Evolutionary conservation across 1,140 invertebrate species (phyloP).

Genomic region (Brachionus rubens): DNA sequence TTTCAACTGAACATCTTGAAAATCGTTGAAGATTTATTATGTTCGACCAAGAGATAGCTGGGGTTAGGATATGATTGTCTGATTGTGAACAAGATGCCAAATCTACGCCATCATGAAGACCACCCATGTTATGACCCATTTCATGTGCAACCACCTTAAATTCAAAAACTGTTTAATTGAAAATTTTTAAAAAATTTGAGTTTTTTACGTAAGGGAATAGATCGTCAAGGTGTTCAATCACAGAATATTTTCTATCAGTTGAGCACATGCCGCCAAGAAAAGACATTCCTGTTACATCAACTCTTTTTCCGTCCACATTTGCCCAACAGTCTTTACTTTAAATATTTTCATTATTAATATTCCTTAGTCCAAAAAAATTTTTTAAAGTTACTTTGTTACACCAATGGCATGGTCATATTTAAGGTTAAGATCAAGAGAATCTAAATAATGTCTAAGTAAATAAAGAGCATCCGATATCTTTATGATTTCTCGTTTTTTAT

Average conservation of each 20-base stretch:
- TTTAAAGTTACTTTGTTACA: neutral
- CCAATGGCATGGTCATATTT: conserved; percentile 7
- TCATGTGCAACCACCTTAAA: conserved; percentile 1
- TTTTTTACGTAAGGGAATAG: neutral
- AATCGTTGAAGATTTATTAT: conserved; percentile 5
- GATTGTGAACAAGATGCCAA: neutral
- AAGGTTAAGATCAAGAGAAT: neutral
- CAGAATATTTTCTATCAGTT: too few species aligned
- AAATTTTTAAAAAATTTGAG: neutral
- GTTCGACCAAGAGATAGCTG: neutral
- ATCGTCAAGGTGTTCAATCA: neutral
- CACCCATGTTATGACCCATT: conserved; percentile 13
- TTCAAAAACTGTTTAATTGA: too few species aligned
- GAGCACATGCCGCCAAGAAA: too few species aligned
- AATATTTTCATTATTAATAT: neutral
- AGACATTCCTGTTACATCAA: too few species aligned
- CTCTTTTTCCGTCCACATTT: neutral
- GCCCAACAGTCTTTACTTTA: neutral
- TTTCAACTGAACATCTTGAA: neutral
- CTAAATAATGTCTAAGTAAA: too few species aligned
- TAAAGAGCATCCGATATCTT: too few species aligned
- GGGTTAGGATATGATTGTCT: neutral
- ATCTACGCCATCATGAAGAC: neutral
- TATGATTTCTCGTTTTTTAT: too few species aligned
- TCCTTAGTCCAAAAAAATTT: neutral